phyloP scores from a whole-genome alignment of 1,140 invertebrate species.

The Leptoteleia sp. region DNA sequence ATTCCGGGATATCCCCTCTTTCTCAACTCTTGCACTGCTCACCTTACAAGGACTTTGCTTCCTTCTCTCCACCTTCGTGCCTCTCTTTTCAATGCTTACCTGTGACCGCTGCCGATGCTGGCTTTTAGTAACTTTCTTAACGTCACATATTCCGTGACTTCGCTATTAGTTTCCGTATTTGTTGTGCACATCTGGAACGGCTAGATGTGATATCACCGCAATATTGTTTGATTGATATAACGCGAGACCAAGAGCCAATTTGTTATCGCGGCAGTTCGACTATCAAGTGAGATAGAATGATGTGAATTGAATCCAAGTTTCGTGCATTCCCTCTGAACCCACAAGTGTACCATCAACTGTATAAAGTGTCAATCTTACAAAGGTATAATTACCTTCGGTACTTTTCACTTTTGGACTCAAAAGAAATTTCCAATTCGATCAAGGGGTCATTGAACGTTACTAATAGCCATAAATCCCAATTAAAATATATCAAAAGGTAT shows the following conservation, averaged over 20 bases:
- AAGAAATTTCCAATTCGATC: too few relatives aligned
- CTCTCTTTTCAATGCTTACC: slow-evolving; percentile 53
- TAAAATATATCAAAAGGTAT: too few relatives aligned
- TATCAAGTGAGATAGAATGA: slow-evolving; percentile 27
- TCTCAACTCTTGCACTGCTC: slow-evolving; percentile 47
- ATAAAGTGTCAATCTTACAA: slow-evolving; percentile 4
- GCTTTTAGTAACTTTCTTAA: slow-evolving; percentile 61
- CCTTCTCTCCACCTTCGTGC: slow-evolving; percentile 25
- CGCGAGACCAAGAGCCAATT: background rate
- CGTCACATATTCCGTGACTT: slow-evolving; percentile 44
- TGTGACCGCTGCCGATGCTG: slow-evolving; percentile 58
- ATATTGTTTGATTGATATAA: background rate
- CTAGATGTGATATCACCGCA: slow-evolving; percentile 7
- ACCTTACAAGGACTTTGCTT: slow-evolving; percentile 56
- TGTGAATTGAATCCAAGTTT: slow-evolving; percentile 4
- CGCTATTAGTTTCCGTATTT: slow-evolving; percentile 10
- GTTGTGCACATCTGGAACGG: slow-evolving; percentile 19
- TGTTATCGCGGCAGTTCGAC: background rate
- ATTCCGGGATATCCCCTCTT: slow-evolving; percentile 16
- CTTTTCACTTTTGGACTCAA: too few relatives aligned
- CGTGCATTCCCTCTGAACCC: background rate
- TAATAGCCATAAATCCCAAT: too few relatives aligned
- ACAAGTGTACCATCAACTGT: slow-evolving; percentile 14
- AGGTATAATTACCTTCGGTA: too few relatives aligned
- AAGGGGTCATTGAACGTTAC: too few relatives aligned